Evolutionary conservation across 1,140 invertebrate species (phyloP).

Genomic region (Stegodyphus mimosarum): DNA sequence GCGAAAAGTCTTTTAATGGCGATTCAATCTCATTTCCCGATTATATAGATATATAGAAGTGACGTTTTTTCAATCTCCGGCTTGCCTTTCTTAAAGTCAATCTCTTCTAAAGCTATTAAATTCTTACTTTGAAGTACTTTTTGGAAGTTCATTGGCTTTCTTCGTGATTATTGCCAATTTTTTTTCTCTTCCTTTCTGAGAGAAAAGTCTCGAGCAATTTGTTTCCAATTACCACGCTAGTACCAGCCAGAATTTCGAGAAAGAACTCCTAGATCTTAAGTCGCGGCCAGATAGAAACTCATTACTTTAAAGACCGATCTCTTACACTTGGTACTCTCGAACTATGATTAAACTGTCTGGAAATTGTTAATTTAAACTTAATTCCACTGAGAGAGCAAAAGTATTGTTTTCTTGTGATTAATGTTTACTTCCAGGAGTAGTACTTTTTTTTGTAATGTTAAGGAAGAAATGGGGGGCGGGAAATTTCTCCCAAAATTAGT

Average conservation of each 20-base stretch:
- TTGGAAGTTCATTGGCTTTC: slow-evolving; percentile 31
- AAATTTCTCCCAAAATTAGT: no score
- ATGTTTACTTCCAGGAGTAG: no score
- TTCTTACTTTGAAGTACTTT: slow-evolving; percentile 6
- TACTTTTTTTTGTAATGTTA: no score
- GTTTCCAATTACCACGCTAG: slow-evolving; percentile 18
- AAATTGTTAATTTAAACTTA: slow-evolving; percentile 2
- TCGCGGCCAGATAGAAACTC: neutral
- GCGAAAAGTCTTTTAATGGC: slow-evolving; percentile 18
- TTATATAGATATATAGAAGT: neutral
- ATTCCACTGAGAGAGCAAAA: neutral
- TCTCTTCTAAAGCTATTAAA: slow-evolving; percentile 39
- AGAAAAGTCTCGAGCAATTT: slow-evolving; percentile 19
- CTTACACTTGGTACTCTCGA: neutral
- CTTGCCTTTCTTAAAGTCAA: slow-evolving; percentile 15
- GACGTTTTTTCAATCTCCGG: neutral
- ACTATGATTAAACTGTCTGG: neutral
- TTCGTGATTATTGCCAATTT: slow-evolving; percentile 30
- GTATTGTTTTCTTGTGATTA: no score
- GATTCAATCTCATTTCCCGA: slow-evolving; percentile 35
- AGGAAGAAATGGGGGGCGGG: no score
- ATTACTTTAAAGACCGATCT: slow-evolving; percentile 1
- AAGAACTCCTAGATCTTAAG: neutral
- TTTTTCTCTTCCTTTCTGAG: neutral
- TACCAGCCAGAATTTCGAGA: neutral